A percentile compares a stretch with the other conserved stretches of the same genome.
phyloP scores from a whole-genome alignment of 2,797 vertebrate genomes.

The Crocidura indochinensis region DNA sequence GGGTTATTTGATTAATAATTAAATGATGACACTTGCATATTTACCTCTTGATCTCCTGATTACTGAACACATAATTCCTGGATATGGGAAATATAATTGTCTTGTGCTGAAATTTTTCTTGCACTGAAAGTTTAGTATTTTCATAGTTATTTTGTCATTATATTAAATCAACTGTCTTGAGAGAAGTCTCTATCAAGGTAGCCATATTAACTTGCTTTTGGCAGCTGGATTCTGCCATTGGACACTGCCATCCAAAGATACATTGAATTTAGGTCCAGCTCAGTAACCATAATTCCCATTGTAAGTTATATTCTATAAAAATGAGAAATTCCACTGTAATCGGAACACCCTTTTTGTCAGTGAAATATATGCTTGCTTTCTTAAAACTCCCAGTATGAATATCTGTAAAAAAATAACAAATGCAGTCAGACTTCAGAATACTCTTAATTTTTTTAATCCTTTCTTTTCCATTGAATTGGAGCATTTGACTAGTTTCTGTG shows the following conservation, averaged over 20 bases:
- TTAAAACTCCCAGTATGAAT: not conserved
- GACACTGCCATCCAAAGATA: not conserved
- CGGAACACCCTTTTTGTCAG: too few species aligned
- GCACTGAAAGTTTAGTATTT: not conserved
- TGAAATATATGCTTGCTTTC: not conserved
- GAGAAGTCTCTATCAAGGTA: not conserved
- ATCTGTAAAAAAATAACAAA: not conserved
- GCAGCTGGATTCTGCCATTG: not conserved
- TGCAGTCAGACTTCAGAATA: not conserved
- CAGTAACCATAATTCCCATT: not conserved
- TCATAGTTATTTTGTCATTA: not conserved
- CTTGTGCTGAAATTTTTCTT: not conserved
- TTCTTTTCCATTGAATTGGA: conserved; percentile 47
- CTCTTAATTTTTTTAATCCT: not conserved
- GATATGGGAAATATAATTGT: not conserved
- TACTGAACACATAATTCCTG: not conserved
- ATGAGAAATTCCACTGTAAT: not conserved
- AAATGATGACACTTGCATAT: not conserved
- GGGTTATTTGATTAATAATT: not conserved
- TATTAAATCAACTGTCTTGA: not conserved
- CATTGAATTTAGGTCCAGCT: not conserved
- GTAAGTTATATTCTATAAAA: not conserved
- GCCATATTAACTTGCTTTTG: not conserved
- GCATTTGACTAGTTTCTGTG: not conserved
- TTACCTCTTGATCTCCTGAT: not conserved